phyloP scores from a whole-genome alignment of 2,888 invertebrate species.

The Helleia helle region DNA sequence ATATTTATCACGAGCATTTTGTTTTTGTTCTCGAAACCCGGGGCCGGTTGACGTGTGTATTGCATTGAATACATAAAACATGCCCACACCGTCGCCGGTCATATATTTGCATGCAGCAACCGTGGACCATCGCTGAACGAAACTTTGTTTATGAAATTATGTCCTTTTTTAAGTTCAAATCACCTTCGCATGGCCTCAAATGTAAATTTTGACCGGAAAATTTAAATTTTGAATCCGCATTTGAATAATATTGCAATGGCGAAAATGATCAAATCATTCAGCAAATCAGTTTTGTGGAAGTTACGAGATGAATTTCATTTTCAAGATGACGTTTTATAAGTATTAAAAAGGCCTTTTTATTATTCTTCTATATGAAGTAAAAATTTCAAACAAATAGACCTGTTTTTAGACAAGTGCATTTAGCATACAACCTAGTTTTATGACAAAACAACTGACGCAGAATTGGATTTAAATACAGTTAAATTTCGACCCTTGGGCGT shows the following conservation, averaged over 20 bases:
- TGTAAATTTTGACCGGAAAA: conserved; percentile 15
- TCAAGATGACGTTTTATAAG: no score
- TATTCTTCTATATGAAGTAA: no score
- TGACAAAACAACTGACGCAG: no score
- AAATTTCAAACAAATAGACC: no score
- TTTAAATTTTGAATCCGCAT: conserved; percentile 15
- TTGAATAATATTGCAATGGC: conserved; percentile 10
- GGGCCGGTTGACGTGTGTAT: background rate
- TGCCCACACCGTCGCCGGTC: background rate
- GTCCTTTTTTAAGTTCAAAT: conserved; percentile 19
- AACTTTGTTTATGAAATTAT: conserved; percentile 18
- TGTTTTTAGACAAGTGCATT: no score
- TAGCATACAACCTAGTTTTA: no score
- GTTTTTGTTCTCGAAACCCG: background rate
- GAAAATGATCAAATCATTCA: conserved; percentile 7
- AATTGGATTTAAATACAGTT: no score
- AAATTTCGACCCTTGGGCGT: no score
- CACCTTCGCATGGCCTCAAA: conserved; percentile 24
- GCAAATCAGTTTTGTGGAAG: no score
- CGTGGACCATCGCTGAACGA: conserved; percentile 18
- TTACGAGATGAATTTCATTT: no score
- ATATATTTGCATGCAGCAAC: conserved; percentile 13
- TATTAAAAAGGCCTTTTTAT: no score
- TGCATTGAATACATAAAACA: conserved; percentile 12
- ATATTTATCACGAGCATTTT: background rate